These are phyloP conservation scores for Ploceus nigricollis DNA, from an alignment of 2,113 vertebrate species.

Conservation along the genomic window DNA sequence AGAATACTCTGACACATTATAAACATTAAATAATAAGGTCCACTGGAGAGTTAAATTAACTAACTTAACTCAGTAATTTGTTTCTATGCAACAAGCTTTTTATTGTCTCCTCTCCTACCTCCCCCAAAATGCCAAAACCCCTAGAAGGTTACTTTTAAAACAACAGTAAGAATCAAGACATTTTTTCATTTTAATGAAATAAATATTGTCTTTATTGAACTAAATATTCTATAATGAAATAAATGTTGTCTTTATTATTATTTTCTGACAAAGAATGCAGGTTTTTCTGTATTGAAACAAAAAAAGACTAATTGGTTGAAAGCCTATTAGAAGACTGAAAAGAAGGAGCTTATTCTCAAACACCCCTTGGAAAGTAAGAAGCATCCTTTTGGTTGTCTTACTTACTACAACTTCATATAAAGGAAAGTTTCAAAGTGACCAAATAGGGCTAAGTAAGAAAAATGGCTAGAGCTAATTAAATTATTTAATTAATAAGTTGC, in stretches of 20 bases:
- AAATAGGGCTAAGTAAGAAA: not conserved
- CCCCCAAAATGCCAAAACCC: not conserved
- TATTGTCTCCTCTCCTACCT: not conserved
- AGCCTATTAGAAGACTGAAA: not conserved
- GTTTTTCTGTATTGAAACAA: not conserved
- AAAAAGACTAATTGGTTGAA: not conserved
- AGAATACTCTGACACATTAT: not conserved
- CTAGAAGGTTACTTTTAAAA: not conserved
- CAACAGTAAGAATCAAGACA: not conserved
- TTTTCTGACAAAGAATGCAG: not conserved
- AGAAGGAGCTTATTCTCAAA: not conserved
- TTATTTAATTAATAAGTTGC: not conserved
- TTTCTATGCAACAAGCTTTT: not conserved
- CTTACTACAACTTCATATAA: not conserved
- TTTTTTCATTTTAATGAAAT: not conserved
- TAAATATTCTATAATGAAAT: not conserved
- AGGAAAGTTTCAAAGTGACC: not conserved
- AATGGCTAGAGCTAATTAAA: not conserved
- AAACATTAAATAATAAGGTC: slow-evolving; percentile 2
- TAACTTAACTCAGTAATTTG: not conserved
- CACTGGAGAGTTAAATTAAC: not conserved
- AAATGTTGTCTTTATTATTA: not conserved
- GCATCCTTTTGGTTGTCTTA: not conserved
- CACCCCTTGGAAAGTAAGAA: not conserved
- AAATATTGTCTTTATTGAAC: not conserved